These are phyloP conservation scores for Ursus arctos DNA, from an alignment of 2,113 vertebrate species.

Conservation along the genomic window DNA sequence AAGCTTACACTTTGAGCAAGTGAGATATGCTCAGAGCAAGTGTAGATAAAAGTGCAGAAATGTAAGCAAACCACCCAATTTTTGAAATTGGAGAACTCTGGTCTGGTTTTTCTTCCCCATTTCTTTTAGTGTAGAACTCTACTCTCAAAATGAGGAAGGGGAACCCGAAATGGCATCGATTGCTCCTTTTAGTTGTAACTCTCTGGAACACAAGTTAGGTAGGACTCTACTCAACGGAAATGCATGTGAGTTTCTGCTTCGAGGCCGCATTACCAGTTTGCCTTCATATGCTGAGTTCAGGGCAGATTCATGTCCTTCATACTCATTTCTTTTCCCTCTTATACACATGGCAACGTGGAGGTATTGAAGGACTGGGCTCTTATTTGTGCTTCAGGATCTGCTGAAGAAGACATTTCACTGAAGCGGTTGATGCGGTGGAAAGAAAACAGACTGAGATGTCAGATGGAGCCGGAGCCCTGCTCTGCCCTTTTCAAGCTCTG, in stretches of 20 bases:
- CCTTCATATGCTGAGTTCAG: neutral
- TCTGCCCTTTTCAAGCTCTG: neutral
- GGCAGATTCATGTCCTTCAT: neutral
- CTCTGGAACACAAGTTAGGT: neutral
- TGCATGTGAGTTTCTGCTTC: neutral
- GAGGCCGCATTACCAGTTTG: neutral
- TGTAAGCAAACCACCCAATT: neutral
- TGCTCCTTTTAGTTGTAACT: neutral
- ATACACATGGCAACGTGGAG: neutral
- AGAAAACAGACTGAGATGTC: neutral
- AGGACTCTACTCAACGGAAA: neutral
- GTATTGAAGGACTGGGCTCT: neutral
- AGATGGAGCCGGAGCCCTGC: neutral
- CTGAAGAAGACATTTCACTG: neutral
- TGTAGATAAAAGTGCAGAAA: constrained; percentile 25
- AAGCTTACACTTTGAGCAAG: neutral
- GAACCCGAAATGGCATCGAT: neutral
- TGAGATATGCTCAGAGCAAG: neutral
- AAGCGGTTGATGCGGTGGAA: neutral
- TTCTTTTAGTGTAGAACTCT: neutral
- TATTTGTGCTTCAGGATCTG: neutral
- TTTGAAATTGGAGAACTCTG: neutral
- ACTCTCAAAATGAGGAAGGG: neutral
- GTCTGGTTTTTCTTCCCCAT: neutral
- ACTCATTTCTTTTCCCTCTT: neutral